Evolutionary conservation across 1,140 invertebrate species (phyloP).

Genomic region (Oncopodura yosiiana): DNA sequence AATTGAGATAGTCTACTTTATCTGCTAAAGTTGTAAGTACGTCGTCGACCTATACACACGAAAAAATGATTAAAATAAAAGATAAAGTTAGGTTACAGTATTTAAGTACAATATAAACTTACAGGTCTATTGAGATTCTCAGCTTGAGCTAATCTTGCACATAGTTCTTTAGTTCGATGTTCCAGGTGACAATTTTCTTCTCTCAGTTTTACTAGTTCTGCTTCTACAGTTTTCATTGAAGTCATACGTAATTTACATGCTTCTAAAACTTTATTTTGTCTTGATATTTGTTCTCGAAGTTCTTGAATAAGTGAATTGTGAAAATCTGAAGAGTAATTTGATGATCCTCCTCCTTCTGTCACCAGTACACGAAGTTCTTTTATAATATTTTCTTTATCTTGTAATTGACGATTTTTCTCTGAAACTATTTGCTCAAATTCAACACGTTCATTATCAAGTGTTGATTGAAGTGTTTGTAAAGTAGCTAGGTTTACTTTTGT

Average conservation of each 20-base stretch:
- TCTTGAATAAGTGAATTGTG: slow-evolving; percentile 6
- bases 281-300: slow-evolving; percentile 10
- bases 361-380: background rate
- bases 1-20: slow-evolving; percentile 28
- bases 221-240: background rate
- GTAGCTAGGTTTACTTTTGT: background rate
- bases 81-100: background rate
- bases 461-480: slow-evolving; percentile 11
- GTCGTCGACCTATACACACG: slow-evolving; percentile 23
- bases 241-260: slow-evolving; percentile 15
- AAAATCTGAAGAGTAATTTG: background rate
- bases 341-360: background rate
- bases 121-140: slow-evolving; percentile 26
- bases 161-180: slow-evolving; percentile 18
- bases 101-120: background rate
- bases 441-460: slow-evolving; percentile 19
- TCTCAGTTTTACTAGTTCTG: slow-evolving; percentile 2
- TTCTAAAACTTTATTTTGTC: slow-evolving; percentile 28
- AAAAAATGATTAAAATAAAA: slow-evolving; percentile 2
- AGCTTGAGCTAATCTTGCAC: slow-evolving; percentile 4
- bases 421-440: slow-evolving; percentile 23
- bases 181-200: slow-evolving; percentile 19
- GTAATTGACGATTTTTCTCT: slow-evolving; percentile 14
- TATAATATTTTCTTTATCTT: slow-evolving; percentile 17
- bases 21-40: slow-evolving; percentile 19